These are phyloP conservation scores for Gnatocerus cornutus DNA, from an alignment of 2,888 invertebrate genomes.

Conservation along the genomic window DNA sequence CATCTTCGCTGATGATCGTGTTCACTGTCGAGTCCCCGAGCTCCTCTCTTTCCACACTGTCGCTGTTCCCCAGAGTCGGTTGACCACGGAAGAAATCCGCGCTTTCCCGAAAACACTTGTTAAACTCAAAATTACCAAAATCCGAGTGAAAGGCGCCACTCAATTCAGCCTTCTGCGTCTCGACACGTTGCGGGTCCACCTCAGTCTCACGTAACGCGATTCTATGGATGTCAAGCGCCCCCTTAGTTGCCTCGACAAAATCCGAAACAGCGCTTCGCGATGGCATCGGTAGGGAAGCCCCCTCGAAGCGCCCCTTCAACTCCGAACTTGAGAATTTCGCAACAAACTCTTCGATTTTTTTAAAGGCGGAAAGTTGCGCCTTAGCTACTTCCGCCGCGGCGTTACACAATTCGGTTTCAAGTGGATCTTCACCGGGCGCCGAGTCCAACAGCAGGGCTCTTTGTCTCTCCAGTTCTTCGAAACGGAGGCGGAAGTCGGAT, in stretches of 20 bases:
- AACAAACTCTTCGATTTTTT: constrained; percentile 18
- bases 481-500: not conserved
- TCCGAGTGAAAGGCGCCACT: not conserved
- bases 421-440: not conserved
- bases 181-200: not conserved
- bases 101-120: not conserved
- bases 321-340: not conserved
- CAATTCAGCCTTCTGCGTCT: not conserved
- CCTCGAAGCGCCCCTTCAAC: not conserved
- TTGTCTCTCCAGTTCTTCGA: constrained; percentile 16
- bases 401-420: not conserved
- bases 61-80: no score
- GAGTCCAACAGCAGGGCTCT: not conserved
- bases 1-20: constrained; percentile 21
- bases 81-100: not conserved
- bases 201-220: no score
- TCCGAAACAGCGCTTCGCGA: not conserved
- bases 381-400: not conserved
- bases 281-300: not conserved
- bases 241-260: not conserved
- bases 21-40: constrained; percentile 16
- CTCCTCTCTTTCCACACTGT: not conserved
- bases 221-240: constrained; percentile 2
- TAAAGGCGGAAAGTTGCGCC: not conserved
- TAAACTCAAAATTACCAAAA: constrained; percentile 14